Conservation (phyloP, 1,140 invertebrate species). For the Pseudomyrmex pallidus region DNA sequence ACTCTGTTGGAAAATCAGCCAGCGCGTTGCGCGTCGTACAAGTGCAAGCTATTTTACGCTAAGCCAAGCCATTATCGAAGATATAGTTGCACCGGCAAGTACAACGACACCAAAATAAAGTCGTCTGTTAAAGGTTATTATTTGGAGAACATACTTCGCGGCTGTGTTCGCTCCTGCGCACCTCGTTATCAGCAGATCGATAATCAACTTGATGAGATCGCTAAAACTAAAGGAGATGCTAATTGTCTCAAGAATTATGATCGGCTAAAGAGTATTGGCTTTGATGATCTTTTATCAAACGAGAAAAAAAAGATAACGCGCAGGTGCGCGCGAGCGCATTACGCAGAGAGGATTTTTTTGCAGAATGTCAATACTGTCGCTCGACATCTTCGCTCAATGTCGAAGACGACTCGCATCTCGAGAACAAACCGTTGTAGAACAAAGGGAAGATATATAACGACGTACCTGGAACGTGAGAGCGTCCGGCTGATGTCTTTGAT, state of each 20-base stretch:
- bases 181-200: constrained; percentile 18
- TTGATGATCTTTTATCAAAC: neutral
- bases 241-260: constrained; percentile 48
- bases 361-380: constrained; percentile 21
- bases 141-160: neutral
- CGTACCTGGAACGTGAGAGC: constrained; percentile 30
- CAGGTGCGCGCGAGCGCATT: constrained; percentile 47
- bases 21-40: neutral
- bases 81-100: constrained; percentile 10
- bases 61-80: constrained; percentile 40
- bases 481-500: constrained; percentile 21
- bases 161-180: neutral
- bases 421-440: constrained; percentile 5
- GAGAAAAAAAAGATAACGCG: neutral
- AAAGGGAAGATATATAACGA: constrained; percentile 37
- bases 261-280: neutral
- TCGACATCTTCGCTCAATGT: constrained; percentile 10
- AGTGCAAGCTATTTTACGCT: constrained; percentile 24
- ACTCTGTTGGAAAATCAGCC: neutral
- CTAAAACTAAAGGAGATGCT: constrained; percentile 26
- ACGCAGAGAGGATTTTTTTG: constrained; percentile 53
- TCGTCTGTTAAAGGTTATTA: constrained; percentile 7
- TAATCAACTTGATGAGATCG: constrained; percentile 16
- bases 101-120: constrained; percentile 29
- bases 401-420: constrained; percentile 1